phyloP scores from a whole-genome alignment of 2,888 invertebrate genomes.

The Anthophora plumipes region DNA sequence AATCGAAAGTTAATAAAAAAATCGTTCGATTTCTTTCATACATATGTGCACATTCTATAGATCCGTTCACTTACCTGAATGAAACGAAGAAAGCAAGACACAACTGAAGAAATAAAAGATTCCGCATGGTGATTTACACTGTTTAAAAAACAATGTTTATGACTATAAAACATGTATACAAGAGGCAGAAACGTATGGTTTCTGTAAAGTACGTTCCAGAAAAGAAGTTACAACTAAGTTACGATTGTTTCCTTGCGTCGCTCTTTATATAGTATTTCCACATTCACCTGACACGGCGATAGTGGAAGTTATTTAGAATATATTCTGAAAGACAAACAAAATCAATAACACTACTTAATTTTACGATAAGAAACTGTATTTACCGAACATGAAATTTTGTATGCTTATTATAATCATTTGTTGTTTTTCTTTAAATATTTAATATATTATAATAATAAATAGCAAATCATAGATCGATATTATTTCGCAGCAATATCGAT shows the following conservation, averaged over 20 bases:
- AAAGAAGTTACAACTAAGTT: not conserved
- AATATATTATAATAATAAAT: no score
- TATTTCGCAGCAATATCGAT: no score
- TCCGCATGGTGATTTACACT: not conserved
- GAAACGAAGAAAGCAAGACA: conserved; percentile 1
- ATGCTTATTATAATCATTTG: no score
- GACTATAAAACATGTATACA: not conserved
- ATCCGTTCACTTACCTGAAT: conserved; percentile 58
- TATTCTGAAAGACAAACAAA: not conserved
- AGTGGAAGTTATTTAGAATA: not conserved
- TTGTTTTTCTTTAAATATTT: no score
- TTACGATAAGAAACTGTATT: not conserved
- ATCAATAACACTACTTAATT: not conserved
- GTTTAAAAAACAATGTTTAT: not conserved
- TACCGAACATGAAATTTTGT: not conserved
- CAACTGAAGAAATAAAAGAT: conserved; percentile 11
- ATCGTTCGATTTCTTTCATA: not conserved
- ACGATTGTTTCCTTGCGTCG: not conserved
- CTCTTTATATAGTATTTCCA: conserved; percentile 23
- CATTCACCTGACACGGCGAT: not conserved
- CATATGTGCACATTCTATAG: not conserved
- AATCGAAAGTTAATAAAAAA: not conserved
- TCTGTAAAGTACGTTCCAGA: not conserved
- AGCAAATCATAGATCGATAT: no score
- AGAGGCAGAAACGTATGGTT: not conserved